Conservation (phyloP, 2,113 vertebrate genomes). For the Hemiprocne comata region DNA sequence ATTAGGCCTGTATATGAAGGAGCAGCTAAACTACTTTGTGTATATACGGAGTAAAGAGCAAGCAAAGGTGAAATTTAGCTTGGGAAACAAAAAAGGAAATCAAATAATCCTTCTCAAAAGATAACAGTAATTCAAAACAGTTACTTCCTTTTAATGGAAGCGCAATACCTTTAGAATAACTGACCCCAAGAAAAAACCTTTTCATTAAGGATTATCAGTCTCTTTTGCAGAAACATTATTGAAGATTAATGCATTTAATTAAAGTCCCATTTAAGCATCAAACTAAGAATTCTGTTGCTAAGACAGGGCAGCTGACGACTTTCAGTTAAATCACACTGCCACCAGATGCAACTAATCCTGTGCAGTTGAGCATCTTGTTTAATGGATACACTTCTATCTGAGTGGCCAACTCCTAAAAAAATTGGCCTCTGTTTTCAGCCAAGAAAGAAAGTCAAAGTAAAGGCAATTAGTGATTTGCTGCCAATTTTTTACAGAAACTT, state of each 20-base stretch:
- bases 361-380: constrained; percentile 29
- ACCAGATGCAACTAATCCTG: background rate
- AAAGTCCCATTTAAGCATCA: constrained; percentile 36
- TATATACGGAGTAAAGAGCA: background rate
- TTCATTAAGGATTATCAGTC: constrained; percentile 61
- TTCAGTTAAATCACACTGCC: constrained; percentile 33
- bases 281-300: constrained; percentile 50
- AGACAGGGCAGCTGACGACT: constrained; percentile 42
- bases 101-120: constrained; percentile 26
- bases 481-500: background rate
- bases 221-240: constrained; percentile 48
- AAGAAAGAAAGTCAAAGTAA: background rate
- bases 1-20: background rate
- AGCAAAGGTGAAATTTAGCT: background rate
- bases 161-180: constrained; percentile 38
- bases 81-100: background rate
- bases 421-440: background rate
- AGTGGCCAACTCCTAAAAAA: background rate
- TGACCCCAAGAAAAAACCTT: constrained; percentile 46
- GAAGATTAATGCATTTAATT: constrained; percentile 67
- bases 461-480: background rate
- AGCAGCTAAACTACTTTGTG: background rate
- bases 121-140: constrained; percentile 34
- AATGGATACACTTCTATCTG: background rate
- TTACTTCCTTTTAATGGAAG: constrained; percentile 13